These are phyloP conservation scores for Schizopygopsis malacanthus DNA, from an alignment of 2,797 vertebrate species.

Conservation along the genomic window DNA sequence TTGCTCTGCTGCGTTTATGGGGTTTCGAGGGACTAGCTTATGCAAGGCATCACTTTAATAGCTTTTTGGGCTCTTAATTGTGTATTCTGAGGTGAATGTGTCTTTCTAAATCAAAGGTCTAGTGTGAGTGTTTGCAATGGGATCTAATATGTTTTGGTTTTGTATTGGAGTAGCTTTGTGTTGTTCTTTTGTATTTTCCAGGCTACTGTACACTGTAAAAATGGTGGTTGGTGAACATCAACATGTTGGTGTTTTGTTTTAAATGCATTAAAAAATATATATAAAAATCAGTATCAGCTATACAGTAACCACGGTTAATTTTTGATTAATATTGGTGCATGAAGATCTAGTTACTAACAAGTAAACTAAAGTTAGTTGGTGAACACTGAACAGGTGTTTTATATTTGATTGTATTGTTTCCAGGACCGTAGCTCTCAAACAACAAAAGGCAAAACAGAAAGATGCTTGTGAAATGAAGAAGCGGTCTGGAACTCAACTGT, in stretches of 20 bases:
- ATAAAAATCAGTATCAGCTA: too few species aligned
- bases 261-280: too few species aligned
- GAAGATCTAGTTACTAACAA: background rate
- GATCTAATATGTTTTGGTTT: background rate
- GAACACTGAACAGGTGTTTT: background rate
- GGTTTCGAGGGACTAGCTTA: conserved; percentile 4
- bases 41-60: background rate
- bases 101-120: background rate
- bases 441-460: background rate
- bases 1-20: background rate
- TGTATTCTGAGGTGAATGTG: background rate
- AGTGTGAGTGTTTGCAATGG: background rate
- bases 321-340: background rate
- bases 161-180: background rate
- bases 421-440: too few species aligned
- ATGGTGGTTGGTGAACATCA: background rate
- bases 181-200: background rate
- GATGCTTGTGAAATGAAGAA: background rate
- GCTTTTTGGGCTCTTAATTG: background rate
- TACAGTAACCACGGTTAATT: background rate
- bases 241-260: too few species aligned
- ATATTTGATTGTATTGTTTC: background rate
- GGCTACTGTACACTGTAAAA: background rate
- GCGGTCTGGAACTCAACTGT: too few species aligned
- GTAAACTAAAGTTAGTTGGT: background rate